These are phyloP conservation scores for Drosophila trapezifrons DNA, from an alignment of 1,140 invertebrate genomes.

Conservation along the genomic window DNA sequence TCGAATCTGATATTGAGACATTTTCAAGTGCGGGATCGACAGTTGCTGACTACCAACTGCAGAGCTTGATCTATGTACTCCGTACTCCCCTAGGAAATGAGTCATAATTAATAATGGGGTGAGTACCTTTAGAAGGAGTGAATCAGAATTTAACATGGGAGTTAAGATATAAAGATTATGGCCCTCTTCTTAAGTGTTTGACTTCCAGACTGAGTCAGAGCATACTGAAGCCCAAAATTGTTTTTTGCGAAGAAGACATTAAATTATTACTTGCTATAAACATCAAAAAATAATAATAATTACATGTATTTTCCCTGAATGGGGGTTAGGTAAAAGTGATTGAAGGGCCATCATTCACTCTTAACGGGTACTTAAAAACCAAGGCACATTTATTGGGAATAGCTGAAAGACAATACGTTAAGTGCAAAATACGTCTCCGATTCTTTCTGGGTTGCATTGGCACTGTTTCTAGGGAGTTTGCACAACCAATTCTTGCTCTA, in stretches of 20 bases:
- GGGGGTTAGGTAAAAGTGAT: neutral
- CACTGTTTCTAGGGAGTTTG: conserved; percentile 15
- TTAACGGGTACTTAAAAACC: neutral
- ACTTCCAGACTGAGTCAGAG: neutral
- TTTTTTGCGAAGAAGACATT: too few species aligned
- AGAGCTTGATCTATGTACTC: conserved; percentile 12
- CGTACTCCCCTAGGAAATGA: conserved; percentile 1
- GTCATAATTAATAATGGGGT: conserved; percentile 1
- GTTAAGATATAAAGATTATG: neutral
- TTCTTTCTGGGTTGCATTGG: neutral
- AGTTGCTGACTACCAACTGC: neutral
- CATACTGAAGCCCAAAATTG: too few species aligned
- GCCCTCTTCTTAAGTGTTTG: neutral
- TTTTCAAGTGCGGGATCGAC: conserved; percentile 48
- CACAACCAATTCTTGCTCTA: conserved; percentile 31
- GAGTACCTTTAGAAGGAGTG: neutral
- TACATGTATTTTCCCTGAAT: too few species aligned
- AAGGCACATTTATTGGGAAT: neutral
- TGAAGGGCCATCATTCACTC: neutral
- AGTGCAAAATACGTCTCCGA: neutral
- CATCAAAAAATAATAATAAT: too few species aligned
- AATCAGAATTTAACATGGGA: conserved; percentile 10
- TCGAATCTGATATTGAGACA: conserved; percentile 50
- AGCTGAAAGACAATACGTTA: neutral
- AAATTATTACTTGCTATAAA: too few species aligned